Base-by-base conservation (phyloP, 2,888 invertebrate species). In the Chirona hameri region DNA sequence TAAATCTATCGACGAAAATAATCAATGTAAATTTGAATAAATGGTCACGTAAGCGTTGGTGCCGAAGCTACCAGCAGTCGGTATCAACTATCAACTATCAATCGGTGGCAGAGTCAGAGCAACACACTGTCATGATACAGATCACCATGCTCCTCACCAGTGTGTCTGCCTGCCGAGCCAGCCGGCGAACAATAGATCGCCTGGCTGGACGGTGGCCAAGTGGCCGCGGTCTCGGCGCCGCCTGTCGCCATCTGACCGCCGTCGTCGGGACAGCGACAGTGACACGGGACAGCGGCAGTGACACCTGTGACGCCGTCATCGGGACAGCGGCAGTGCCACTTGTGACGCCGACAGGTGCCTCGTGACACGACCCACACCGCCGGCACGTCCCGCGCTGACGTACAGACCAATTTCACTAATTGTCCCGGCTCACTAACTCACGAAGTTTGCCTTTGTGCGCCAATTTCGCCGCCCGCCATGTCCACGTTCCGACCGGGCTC, bases 401-500 rank as follows among this genome's bases (percentile, higher is more conserved):
- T 76, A 76, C 21, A 39, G 24, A 24, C 76, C 76, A 76, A 76
- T 76, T 76, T 24, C 76, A 76, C 76, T 76, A 76, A 76, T 76
- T 76, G 76, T 46, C 76, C 24, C 76, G 52, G 15, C 76, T 12
- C 76, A 76, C 39, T 76, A 76, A 76, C 76, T 76, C 76, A 76
- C 24, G 24, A 76, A 76, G 76, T 76, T 76, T 39, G 76, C 76
- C 46, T 76, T 76, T 76, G 76, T 76, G 39, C 27, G 76, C 76
- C 76, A 76, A 76, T 76, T 76, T 76, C 76, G 76, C 29, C 31
- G n/a, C 29, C 21, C 76, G 39, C 76, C 76, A 76, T 76, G 76
- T 76, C 76, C 46, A 24, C 76, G 76, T n/a, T 21, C 46, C 14
- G 76, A 10, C 46, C 46, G 39, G 46, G 15, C 24, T 18, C 39